Percentiles rank a stretch among this genome's conserved stretches.
Conservation (phyloP, 2,113 vertebrate species). For the Pituophis catenifer region DNA sequence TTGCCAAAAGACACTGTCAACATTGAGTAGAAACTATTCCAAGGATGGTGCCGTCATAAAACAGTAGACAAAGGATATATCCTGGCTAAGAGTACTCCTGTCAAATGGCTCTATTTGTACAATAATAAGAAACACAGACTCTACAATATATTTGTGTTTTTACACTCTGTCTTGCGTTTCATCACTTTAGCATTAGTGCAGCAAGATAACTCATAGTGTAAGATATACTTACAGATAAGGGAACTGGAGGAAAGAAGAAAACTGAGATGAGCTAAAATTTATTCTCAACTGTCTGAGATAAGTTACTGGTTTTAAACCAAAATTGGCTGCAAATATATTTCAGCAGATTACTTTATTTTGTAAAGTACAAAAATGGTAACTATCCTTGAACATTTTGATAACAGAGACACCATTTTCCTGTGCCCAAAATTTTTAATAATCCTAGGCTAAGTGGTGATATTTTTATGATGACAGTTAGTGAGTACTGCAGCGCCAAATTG, state of each 20-base stretch:
- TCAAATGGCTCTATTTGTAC: constrained; percentile 7
- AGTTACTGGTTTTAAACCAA: neutral
- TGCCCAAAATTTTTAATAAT: neutral
- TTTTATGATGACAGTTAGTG: neutral
- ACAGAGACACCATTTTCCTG: neutral
- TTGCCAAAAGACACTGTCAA: neutral
- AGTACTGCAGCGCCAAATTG: neutral
- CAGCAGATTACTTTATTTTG: neutral
- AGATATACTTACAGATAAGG: neutral
- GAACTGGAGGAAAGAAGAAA: neutral
- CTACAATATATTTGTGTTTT: neutral
- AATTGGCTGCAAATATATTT: neutral
- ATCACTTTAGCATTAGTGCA: neutral
- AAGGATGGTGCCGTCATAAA: constrained; percentile 5
- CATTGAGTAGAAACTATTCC: constrained; percentile 27
- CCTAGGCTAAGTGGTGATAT: neutral
- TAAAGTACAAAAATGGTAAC: neutral
- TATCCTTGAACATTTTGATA: neutral
- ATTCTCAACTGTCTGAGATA: neutral
- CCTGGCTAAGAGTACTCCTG: neutral
- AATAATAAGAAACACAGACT: neutral
- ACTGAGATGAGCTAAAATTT: neutral
- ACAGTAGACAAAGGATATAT: neutral
- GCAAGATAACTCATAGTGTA: neutral
- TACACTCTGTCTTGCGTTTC: neutral